phyloP scores from a whole-genome alignment of 2,113 vertebrate genomes.

The Pituophis catenifer region DNA sequence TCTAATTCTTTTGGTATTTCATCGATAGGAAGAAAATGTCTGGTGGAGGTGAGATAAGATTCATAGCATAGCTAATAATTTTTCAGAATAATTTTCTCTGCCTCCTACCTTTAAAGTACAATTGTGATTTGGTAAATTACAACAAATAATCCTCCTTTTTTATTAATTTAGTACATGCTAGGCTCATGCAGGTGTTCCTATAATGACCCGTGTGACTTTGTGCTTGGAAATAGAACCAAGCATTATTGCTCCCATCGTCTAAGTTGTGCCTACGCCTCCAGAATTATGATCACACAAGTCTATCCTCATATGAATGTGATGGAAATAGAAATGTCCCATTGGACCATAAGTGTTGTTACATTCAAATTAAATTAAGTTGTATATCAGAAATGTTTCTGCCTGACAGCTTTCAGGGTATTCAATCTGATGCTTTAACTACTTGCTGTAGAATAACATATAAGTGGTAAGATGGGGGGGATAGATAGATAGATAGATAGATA shows the following conservation, averaged over 20 bases:
- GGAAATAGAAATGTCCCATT: not conserved
- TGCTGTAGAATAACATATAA: not conserved
- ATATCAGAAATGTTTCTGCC: not conserved
- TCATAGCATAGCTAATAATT: not conserved
- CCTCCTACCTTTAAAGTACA: no score
- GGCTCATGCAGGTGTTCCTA: not conserved
- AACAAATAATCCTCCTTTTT: not conserved
- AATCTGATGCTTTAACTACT: not conserved
- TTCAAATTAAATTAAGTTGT: not conserved
- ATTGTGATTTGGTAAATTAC: not conserved
- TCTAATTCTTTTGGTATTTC: not conserved
- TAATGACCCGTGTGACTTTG: not conserved
- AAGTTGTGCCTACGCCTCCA: not conserved
- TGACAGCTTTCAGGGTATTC: not conserved
- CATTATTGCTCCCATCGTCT: not conserved
- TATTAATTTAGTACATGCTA: not conserved
- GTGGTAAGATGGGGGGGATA: no score
- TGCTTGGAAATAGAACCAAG: not conserved
- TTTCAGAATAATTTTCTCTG: not conserved
- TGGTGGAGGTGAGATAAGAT: not conserved
- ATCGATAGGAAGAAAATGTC: not conserved
- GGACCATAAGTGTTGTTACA: not conserved
- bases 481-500: no score
- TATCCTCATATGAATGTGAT: not conserved
- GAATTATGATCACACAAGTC: not conserved